Evolutionary conservation across 2,113 vertebrate species (phyloP).

Genomic region (Elgaria multicarinata): DNA sequence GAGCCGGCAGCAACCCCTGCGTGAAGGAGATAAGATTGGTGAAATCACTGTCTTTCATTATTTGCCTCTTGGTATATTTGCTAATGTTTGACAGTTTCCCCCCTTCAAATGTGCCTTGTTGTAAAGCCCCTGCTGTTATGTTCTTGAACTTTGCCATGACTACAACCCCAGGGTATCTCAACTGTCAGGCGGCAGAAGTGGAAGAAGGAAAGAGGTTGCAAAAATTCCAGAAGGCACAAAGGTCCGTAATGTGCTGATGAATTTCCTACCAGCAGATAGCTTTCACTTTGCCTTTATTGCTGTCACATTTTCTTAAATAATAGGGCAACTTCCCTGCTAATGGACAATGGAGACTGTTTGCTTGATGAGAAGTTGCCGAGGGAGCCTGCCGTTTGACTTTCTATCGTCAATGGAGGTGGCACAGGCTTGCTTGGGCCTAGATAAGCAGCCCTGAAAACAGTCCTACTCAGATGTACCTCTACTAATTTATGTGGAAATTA

Average conservation of each 20-base stretch:
- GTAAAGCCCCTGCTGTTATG: conserved; percentile 41
- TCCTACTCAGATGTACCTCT: conserved; percentile 74
- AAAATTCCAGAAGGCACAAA: conserved; percentile 56
- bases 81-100: conserved; percentile 46
- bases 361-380: conserved; percentile 72
- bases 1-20: conserved; percentile 1
- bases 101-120: conserved; percentile 35
- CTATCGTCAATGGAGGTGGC: conserved; percentile 75
- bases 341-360: conserved; percentile 60
- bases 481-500: conserved; percentile 83
- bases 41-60: conserved; percentile 18
- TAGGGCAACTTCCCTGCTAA: conserved; percentile 54
- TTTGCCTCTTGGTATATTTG: conserved; percentile 34
- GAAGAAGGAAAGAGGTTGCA: conserved; percentile 39
- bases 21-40: conserved; percentile 6
- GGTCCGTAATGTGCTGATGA: conserved; percentile 54
- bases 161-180: conserved; percentile 53
- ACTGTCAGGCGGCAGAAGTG: conserved; percentile 56
- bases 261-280: conserved; percentile 64
- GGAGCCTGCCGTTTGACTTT: conserved; percentile 70
- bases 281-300: conserved; percentile 64
- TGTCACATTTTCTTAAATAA: conserved; percentile 75
- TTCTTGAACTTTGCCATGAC: conserved; percentile 62
- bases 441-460: conserved; percentile 75
- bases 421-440: conserved; percentile 71